These are phyloP conservation scores for Malurus alboscapulatus DNA, from an alignment of 2,113 vertebrate species.

Conservation along the genomic window DNA sequence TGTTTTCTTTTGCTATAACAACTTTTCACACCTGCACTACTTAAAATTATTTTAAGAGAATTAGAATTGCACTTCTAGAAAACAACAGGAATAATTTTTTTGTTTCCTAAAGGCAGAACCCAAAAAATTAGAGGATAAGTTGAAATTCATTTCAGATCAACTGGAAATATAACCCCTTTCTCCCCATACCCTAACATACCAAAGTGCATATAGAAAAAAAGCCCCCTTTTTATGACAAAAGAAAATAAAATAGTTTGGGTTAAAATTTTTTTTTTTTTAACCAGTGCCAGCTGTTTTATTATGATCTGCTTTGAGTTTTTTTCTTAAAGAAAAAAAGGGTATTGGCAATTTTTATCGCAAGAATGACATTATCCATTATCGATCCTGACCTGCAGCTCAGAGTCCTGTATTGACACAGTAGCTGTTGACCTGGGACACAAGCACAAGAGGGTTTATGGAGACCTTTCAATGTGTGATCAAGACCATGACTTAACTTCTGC, in stretches of 20 bases:
- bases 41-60: neutral
- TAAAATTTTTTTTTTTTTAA: neutral
- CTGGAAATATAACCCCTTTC: neutral
- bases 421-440: neutral
- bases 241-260: neutral
- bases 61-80: neutral
- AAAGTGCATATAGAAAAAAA: neutral
- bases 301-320: neutral
- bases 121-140: neutral
- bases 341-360: neutral
- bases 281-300: neutral
- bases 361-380: neutral
- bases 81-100: neutral
- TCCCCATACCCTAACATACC: fast-evolving
- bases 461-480: neutral
- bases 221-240: neutral
- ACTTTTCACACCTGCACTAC: neutral
- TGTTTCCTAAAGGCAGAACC: neutral
- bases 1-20: neutral
- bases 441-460: neutral
- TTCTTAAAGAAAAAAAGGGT: neutral
- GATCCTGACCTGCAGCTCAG: neutral
- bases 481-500: neutral
- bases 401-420: neutral
- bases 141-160: fast-evolving